These are phyloP conservation scores for Rhagonycha lutea DNA, from an alignment of 2,888 invertebrate species.

Conservation along the genomic window DNA sequence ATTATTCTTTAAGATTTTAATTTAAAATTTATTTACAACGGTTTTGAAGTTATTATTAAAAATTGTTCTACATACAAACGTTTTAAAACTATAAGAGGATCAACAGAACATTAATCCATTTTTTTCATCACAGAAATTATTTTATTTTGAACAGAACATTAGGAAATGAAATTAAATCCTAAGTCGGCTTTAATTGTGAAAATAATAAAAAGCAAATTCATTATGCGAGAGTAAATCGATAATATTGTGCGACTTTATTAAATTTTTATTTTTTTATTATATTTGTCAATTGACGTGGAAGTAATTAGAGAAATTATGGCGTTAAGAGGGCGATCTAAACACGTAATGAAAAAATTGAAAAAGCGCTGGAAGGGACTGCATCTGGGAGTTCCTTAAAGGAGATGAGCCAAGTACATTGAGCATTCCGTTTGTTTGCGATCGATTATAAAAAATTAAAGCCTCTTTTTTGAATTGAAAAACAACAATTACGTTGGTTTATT, in stretches of 20 bases:
- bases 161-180: neutral
- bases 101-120: neutral
- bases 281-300: neutral
- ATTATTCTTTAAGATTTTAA: neutral
- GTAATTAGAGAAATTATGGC: neutral
- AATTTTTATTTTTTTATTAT: neutral
- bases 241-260: neutral
- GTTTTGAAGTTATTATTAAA: no score
- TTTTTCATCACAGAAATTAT: neutral
- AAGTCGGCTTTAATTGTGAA: neutral
- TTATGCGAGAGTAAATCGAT: neutral
- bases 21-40: no score
- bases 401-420: neutral
- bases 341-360: neutral
- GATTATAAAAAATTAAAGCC: neutral
- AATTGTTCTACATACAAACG: neutral
- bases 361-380: neutral
- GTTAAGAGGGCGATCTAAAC: neutral
- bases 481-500: neutral
- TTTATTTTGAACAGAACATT: neutral
- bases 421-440: neutral
- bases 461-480: neutral
- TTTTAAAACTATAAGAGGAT: neutral
- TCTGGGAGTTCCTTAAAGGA: neutral
- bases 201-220: neutral